These are phyloP conservation scores for Trichomycterus rosablanca DNA, from an alignment of 2,113 vertebrate species.

Conservation along the genomic window DNA sequence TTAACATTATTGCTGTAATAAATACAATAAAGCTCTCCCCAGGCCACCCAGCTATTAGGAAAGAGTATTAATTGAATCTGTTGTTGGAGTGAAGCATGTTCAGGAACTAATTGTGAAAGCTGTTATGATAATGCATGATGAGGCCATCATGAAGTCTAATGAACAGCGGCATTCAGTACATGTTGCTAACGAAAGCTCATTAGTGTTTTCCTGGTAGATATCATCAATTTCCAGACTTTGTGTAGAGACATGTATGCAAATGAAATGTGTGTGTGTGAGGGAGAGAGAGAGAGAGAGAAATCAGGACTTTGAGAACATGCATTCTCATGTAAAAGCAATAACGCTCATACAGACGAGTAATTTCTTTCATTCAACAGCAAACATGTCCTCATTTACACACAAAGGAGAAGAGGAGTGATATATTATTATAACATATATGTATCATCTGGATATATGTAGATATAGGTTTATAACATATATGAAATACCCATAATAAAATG, in stretches of 20 bases:
- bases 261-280: neutral
- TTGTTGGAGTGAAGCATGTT: slow-evolving; percentile 31
- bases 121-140: slow-evolving; percentile 14
- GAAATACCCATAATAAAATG: too few species aligned
- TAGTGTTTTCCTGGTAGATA: slow-evolving; percentile 7
- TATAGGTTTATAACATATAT: too few species aligned
- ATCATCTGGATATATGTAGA: too few species aligned
- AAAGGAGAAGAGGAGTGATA: neutral
- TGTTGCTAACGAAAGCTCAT: slow-evolving; percentile 9
- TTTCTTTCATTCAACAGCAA: slow-evolving; percentile 4
- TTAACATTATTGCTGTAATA: slow-evolving; percentile 33
- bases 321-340: neutral
- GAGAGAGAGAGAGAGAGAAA: neutral
- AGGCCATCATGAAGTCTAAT: slow-evolving; percentile 23
- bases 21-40: slow-evolving; percentile 46
- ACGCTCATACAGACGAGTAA: neutral
- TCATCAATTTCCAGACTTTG: neutral
- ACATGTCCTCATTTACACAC: neutral
- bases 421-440: too few species aligned
- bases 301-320: neutral
- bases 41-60: slow-evolving; percentile 37
- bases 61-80: slow-evolving; percentile 45
- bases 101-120: slow-evolving; percentile 24
- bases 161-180: slow-evolving; percentile 5
- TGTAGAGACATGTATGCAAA: neutral